Evolutionary conservation across 2,888 invertebrate genomes (phyloP).

Genomic region (Pyrrhia umbra): DNA sequence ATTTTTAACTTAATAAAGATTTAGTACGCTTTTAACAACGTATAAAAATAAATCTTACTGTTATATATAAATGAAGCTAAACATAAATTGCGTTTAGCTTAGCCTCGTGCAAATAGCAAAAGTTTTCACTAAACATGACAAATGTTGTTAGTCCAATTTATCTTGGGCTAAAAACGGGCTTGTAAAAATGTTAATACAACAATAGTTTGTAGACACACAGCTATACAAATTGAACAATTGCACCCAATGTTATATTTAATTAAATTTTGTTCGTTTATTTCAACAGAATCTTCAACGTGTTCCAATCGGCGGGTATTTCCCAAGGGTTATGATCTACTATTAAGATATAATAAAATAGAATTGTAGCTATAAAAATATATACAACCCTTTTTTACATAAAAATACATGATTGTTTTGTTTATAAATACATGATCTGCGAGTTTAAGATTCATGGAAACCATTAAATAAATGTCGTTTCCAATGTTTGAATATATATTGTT

Average conservation of each 20-base stretch:
- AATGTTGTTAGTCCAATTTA: constrained; percentile 20
- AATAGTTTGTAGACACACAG: constrained; percentile 17
- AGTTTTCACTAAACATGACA: constrained; percentile 14
- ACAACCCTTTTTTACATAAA: constrained; percentile 36
- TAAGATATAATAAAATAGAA: constrained; percentile 41
- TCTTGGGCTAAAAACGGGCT: constrained; percentile 12
- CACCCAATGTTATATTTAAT: constrained; percentile 52
- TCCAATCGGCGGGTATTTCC: constrained; percentile 51
- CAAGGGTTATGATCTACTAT: constrained; percentile 44
- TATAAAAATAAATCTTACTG: constrained; percentile 5
- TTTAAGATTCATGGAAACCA: constrained; percentile 52
- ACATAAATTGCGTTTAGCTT: constrained; percentile 26
- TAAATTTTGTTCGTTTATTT: constrained; percentile 50
- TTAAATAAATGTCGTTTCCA: constrained; percentile 46
- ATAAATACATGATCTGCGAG: constrained; percentile 18
- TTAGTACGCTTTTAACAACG: not conserved
- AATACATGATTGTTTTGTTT: constrained; percentile 30
- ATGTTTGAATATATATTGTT: constrained; percentile 55
- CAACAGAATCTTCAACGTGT: constrained; percentile 48
- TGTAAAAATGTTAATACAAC: constrained; percentile 19
- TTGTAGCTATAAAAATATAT: constrained; percentile 35
- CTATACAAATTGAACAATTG: constrained; percentile 39
- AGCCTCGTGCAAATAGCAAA: constrained; percentile 21
- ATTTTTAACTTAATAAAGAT: not conserved
- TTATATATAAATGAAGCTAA: not conserved